Evolutionary conservation across 2,113 vertebrate genomes (phyloP).

Genomic region (Corythornis vintsioides): DNA sequence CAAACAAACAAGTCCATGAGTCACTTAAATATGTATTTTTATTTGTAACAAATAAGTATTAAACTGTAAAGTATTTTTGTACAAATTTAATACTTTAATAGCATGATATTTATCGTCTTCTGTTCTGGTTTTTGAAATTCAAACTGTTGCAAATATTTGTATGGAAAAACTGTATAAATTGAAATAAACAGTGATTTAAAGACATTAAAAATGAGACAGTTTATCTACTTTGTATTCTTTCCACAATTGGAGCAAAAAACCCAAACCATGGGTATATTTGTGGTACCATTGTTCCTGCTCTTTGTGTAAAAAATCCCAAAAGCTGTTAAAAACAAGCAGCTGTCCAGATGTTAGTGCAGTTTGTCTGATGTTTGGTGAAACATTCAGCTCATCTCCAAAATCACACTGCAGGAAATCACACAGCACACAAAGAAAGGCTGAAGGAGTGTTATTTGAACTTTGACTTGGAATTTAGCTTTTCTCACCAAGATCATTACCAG

Average conservation of each 20-base stretch:
- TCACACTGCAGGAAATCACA: background rate
- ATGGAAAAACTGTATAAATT: constrained; percentile 85
- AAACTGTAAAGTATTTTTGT: constrained; percentile 99
- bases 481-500: background rate
- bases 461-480: background rate
- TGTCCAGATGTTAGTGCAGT: background rate
- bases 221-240: background rate
- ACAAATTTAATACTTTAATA: constrained; percentile 99
- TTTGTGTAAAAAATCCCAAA: background rate
- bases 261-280: background rate
- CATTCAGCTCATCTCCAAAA: background rate
- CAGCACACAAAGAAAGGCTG: accelerated
- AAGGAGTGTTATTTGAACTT: background rate
- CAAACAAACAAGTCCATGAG: constrained; percentile 63
- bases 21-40: constrained; percentile 98
- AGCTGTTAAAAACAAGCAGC: background rate
- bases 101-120: constrained; percentile 99
- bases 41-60: constrained; percentile 99
- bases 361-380: background rate
- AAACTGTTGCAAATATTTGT: constrained; percentile 94
- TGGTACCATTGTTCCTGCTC: background rate
- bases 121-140: constrained; percentile 91
- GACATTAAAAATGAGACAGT: background rate
- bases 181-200: constrained; percentile 84
- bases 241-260: background rate